These are phyloP conservation scores for Panagrolaimus sp. DNA, from an alignment of 1,140 invertebrate genomes.

Conservation along the genomic window DNA sequence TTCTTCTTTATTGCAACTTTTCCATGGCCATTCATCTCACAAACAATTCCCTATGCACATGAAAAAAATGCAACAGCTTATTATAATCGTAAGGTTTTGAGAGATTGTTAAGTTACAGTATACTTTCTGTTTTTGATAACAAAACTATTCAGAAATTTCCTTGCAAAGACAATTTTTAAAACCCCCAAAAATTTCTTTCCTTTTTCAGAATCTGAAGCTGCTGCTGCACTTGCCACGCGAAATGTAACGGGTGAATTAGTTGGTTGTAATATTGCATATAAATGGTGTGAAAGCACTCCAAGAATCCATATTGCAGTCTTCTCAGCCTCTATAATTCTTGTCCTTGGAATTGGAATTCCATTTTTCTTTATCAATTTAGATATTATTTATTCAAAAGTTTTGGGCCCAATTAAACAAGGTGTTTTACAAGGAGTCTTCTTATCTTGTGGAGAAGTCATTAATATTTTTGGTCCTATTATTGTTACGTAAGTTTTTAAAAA, in stretches of 20 bases:
- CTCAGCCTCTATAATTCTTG: no score
- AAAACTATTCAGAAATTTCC: no score
- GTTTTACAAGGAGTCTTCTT: slow-evolving; percentile 4
- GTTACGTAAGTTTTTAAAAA: slow-evolving; percentile 12
- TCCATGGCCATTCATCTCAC: slow-evolving; percentile 3
- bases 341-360: slow-evolving; percentile 7
- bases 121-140: no score
- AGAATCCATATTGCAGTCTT: no score
- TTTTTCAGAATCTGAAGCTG: slow-evolving; percentile 6
- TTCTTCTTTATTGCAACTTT: background rate
- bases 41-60: slow-evolving; percentile 1
- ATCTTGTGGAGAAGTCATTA: slow-evolving; percentile 10
- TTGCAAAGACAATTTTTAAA: no score
- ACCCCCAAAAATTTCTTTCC: no score
- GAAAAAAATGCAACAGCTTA: slow-evolving; percentile 7
- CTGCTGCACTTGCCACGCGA: background rate
- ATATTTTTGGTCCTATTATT: slow-evolving; percentile 15
- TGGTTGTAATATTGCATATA: no score
- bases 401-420: slow-evolving; percentile 20
- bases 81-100: slow-evolving; percentile 10
- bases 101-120: no score
- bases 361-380: slow-evolving; percentile 16
- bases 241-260: background rate
- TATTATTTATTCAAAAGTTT: slow-evolving; percentile 13
- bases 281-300: no score